These are phyloP conservation scores for Lepus americanus DNA, from an alignment of 2,113 vertebrate species.

Conservation along the genomic window DNA sequence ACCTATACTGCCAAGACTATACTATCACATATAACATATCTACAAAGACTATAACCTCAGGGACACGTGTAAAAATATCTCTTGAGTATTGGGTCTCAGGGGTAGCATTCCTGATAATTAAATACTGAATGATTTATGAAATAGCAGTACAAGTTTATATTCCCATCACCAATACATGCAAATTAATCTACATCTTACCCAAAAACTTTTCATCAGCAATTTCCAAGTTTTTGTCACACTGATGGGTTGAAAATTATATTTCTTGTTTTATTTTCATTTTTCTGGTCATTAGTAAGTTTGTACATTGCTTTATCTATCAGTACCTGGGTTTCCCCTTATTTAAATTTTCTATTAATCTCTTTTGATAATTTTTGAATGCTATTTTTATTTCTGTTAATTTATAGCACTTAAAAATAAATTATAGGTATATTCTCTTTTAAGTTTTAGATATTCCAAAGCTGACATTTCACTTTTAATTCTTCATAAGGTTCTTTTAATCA, in stretches of 20 bases:
- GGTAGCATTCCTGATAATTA: background rate
- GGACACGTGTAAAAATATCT: background rate
- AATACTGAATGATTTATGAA: background rate
- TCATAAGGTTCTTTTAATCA: background rate
- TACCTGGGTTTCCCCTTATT: background rate
- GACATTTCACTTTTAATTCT: conserved; percentile 18
- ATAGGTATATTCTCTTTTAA: background rate
- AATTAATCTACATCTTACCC: background rate
- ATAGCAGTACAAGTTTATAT: background rate
- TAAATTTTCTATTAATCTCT: background rate
- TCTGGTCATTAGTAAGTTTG: background rate
- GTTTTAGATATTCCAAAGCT: conserved; percentile 54
- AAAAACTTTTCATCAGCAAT: background rate
- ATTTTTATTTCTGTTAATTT: background rate
- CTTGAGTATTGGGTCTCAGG: background rate
- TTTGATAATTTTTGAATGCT: conserved; percentile 47
- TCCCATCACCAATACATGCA: background rate
- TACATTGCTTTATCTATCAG: background rate
- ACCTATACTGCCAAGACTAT: background rate
- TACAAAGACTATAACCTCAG: background rate
- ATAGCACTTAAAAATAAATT: background rate
- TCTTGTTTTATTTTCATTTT: conserved; percentile 5
- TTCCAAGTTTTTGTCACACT: conserved; percentile 23
- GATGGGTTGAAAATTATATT: background rate
- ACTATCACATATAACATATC: conserved; percentile 1